Evolutionary conservation across 2,888 invertebrate genomes (phyloP).

Genomic region (Thysanoteuthis rhombus): DNA sequence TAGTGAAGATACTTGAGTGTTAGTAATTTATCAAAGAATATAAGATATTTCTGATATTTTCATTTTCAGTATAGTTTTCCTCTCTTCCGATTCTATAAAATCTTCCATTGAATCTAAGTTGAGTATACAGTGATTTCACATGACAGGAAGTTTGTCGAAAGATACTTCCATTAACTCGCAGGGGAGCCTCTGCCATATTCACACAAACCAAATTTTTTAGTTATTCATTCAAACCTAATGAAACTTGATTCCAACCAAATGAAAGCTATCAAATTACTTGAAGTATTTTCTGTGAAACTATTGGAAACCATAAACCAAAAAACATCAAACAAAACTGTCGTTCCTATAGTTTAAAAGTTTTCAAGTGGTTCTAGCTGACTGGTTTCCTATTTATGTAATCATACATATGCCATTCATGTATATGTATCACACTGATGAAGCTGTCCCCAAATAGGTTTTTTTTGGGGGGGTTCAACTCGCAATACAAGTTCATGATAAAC

Average conservation of each 20-base stretch:
- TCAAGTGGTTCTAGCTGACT: no score
- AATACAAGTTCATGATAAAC: no score
- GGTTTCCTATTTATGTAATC: no score
- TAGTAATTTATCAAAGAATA: neutral
- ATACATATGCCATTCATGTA: no score
- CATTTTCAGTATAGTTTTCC: neutral
- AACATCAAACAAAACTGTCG: no score
- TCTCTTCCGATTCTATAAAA: neutral
- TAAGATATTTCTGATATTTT: neutral
- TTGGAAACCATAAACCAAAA: no score
- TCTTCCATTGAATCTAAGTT: neutral
- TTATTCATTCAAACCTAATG: neutral
- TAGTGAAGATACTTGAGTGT: neutral
- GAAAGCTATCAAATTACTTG: neutral
- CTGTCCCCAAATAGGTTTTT: no score
- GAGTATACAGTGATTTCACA: neutral
- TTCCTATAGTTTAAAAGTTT: no score
- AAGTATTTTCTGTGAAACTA: neutral
- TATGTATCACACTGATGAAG: no score
- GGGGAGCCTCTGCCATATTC: neutral
- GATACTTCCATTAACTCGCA: neutral
- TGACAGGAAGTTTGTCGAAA: neutral
- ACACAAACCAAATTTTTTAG: neutral
- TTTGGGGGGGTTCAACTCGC: no score
- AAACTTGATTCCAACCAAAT: neutral